phyloP scores from a whole-genome alignment of 2,888 invertebrate species.

The Hyppa rectilinea region DNA sequence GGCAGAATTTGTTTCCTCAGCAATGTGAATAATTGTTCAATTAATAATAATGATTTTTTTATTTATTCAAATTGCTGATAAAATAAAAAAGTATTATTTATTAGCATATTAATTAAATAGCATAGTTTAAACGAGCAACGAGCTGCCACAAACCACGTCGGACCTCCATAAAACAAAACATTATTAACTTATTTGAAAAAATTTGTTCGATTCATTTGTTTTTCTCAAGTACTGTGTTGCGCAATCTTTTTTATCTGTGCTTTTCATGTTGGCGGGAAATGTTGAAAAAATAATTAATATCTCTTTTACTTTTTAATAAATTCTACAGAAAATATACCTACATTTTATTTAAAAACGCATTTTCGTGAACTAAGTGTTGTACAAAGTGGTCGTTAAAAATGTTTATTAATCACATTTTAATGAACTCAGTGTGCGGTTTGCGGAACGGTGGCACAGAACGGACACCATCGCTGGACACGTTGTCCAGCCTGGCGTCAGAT shows the following conservation, averaged over 20 bases:
- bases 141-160: neutral
- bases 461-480: slow-evolving; percentile 94
- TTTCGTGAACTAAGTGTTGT: neutral
- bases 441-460: slow-evolving; percentile 89
- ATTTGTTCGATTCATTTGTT: neutral
- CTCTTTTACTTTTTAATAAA: neutral
- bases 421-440: slow-evolving; percentile 73
- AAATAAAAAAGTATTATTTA: neutral
- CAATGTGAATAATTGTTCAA: no score
- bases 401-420: neutral
- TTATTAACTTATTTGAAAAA: neutral
- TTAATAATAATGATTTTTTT: no score
- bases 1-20: neutral
- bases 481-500: slow-evolving; percentile 97
- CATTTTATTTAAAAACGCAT: neutral
- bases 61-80: neutral
- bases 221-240: neutral
- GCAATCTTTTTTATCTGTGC: slow-evolving; percentile 10
- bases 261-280: slow-evolving; percentile 27
- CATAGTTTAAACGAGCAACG: neutral
- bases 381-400: no score
- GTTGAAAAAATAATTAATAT: neutral
- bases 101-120: slow-evolving; percentile 1
- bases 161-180: neutral
- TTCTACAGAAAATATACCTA: neutral